These are phyloP conservation scores for Elymnias hypermnestra DNA, from an alignment of 1,140 invertebrate genomes.

Conservation along the genomic window DNA sequence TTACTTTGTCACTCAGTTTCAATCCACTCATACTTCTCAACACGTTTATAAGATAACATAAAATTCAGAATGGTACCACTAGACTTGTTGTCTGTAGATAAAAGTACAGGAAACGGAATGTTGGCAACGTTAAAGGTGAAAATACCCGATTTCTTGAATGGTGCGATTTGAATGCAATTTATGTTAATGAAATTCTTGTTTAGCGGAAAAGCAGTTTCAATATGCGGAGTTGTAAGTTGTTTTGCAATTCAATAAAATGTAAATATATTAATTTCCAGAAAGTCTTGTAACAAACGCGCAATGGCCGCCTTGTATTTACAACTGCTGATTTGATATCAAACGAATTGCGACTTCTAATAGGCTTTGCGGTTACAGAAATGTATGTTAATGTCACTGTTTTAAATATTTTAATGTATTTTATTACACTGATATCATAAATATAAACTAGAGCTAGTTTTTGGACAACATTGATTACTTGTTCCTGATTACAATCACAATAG, in stretches of 20 bases:
- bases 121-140: not conserved
- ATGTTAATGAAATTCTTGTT: conserved; percentile 27
- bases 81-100: not conserved
- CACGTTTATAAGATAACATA: too few species aligned
- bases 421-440: too few species aligned
- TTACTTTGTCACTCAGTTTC: too few species aligned
- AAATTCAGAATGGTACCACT: too few species aligned
- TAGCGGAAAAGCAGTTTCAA: conserved; percentile 23
- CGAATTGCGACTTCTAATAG: not conserved
- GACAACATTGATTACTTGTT: too few species aligned
- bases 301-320: conserved; percentile 11
- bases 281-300: conserved; percentile 22
- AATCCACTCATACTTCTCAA: too few species aligned
- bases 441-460: too few species aligned
- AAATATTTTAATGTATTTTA: too few species aligned
- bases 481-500: too few species aligned
- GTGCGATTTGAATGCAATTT: conserved; percentile 21
- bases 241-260: conserved; percentile 29
- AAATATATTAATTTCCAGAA: conserved; percentile 24
- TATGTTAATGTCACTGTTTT: too few species aligned
- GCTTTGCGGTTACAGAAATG: too few species aligned
- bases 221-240: conserved; percentile 24
- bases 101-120: not conserved
- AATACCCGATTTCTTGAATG: conserved; percentile 18
- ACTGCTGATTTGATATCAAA: conserved; percentile 1